A percentile compares a stretch with the other conserved stretches of the same genome.
Conservation (phyloP, 2,888 invertebrate species). For the Pecten maximus region DNA sequence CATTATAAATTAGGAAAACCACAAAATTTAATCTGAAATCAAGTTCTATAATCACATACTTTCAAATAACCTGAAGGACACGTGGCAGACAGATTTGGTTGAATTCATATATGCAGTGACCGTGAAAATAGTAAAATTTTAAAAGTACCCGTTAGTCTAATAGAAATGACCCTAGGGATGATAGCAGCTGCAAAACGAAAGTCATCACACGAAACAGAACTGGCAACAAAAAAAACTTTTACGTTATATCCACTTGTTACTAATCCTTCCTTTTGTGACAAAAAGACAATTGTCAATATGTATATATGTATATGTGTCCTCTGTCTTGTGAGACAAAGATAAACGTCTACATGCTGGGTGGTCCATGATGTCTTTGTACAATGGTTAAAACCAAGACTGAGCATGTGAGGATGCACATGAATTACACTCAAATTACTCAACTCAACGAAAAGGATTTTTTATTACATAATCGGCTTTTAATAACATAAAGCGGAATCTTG, state of each 20-base stretch:
- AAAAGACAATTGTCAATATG: background rate
- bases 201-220: background rate
- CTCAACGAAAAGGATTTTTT: background rate
- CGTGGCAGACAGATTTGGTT: background rate
- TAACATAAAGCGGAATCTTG: background rate
- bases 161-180: background rate
- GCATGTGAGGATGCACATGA: conserved; percentile 19
- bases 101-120: background rate
- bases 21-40: background rate
- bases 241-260: background rate
- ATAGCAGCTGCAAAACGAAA: background rate
- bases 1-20: background rate
- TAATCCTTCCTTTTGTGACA: background rate
- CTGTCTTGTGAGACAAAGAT: background rate
- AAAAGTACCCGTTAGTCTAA: no score
- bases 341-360: background rate
- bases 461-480: background rate
- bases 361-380: background rate
- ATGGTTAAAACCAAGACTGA: background rate
- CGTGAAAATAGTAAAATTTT: background rate
- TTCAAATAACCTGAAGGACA: background rate
- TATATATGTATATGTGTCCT: background rate
- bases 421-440: background rate
- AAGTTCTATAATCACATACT: background rate
- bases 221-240: background rate